phyloP scores from a whole-genome alignment of 2,888 invertebrate genomes.

The Cryptocheilus praepositus region DNA sequence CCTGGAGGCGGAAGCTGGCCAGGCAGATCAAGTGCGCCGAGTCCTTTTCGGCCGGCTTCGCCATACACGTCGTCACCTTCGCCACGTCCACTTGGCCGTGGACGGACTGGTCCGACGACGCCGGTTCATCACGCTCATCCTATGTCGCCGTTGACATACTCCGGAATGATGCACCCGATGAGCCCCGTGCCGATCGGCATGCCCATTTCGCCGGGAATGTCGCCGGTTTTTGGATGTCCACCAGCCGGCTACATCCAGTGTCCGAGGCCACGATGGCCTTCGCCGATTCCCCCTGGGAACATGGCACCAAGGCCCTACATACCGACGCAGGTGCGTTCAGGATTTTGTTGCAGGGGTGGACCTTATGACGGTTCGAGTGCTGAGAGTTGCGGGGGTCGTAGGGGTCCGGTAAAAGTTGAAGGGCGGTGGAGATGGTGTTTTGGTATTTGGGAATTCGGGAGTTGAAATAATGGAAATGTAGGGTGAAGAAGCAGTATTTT shows the following conservation, averaged over 20 bases:
- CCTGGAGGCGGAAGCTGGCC: constrained; percentile 21
- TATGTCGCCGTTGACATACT: constrained; percentile 78
- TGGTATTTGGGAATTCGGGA: too few species aligned
- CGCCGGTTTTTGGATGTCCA: constrained; percentile 75
- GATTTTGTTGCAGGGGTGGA: too few species aligned
- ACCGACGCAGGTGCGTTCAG: constrained; percentile 71
- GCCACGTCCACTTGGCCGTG: constrained; percentile 54
- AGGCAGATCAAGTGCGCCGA: constrained; percentile 77
- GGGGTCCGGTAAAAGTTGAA: too few species aligned
- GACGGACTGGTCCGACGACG: constrained; percentile 50
- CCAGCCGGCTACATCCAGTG: constrained; percentile 78
- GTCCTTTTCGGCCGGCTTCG: constrained; percentile 83
- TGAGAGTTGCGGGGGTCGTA: too few species aligned
- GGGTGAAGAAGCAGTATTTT: too few species aligned
- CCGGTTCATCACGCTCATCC: constrained; percentile 64
- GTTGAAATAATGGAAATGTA: too few species aligned
- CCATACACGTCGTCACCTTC: constrained; percentile 86
- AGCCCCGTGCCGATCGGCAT: constrained; percentile 79
- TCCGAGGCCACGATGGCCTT: constrained; percentile 82
- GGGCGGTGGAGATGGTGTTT: too few species aligned
- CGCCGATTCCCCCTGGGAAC: constrained; percentile 73
- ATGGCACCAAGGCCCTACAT: constrained; percentile 76
- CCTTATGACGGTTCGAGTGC: too few species aligned
- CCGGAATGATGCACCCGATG: constrained; percentile 71
- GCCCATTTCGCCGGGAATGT: constrained; percentile 81